Conservation (phyloP, 2,888 invertebrate genomes). For the Archaeoteleia sp. region DNA sequence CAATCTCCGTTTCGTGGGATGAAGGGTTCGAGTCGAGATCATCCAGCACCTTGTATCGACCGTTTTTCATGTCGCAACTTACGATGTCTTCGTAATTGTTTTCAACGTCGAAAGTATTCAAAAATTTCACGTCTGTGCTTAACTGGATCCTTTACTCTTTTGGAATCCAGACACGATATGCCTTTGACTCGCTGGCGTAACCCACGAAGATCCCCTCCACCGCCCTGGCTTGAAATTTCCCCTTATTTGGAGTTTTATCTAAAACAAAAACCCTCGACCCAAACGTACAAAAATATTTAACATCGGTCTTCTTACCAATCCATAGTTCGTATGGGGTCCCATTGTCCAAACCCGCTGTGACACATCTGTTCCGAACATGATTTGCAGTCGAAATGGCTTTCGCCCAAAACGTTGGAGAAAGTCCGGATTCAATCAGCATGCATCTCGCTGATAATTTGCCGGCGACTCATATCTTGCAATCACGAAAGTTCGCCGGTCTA, state of each 20-base stretch:
- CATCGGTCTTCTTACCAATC: slow-evolving; percentile 28
- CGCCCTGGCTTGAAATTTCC: slow-evolving; percentile 46
- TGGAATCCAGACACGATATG: slow-evolving; percentile 47
- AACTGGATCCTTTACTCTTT: too few species aligned
- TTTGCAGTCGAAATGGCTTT: slow-evolving; percentile 57
- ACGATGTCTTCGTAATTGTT: too few species aligned
- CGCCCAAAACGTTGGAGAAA: slow-evolving; percentile 52
- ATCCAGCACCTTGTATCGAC: too few species aligned
- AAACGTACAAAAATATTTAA: slow-evolving; percentile 40
- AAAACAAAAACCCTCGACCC: slow-evolving; percentile 54
- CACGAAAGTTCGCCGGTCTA: too few species aligned
- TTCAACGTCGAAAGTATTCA: too few species aligned
- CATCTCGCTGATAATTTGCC: too few species aligned
- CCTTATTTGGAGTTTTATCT: slow-evolving; percentile 47
- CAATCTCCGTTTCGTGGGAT: too few species aligned
- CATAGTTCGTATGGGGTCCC: slow-evolving; percentile 36
- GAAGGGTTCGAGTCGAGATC: too few species aligned
- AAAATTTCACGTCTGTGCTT: too few species aligned
- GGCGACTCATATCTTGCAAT: too few species aligned
- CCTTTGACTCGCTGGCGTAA: slow-evolving; percentile 53
- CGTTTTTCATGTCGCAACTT: too few species aligned
- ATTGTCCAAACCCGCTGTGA: slow-evolving; percentile 27
- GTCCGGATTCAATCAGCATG: slow-evolving; percentile 45
- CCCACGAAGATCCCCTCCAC: slow-evolving; percentile 58
- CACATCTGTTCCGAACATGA: slow-evolving; percentile 43